phyloP scores from a whole-genome alignment of 2,113 vertebrate species.

The Todiramphus saurophagus region DNA sequence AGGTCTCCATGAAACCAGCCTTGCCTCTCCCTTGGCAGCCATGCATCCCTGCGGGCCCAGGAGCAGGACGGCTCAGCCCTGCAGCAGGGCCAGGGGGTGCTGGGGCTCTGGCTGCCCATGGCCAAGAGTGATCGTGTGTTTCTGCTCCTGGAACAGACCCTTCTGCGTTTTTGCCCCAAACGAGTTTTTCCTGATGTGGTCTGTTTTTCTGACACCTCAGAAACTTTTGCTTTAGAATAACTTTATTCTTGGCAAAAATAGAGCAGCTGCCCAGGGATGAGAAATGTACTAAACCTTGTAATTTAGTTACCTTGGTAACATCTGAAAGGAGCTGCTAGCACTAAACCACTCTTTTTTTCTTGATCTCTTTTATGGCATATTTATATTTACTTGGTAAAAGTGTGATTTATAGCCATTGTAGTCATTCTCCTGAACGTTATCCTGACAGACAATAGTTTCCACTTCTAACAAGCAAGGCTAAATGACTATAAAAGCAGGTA shows the following conservation, averaged over 20 bases:
- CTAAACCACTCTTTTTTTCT: constrained; percentile 30
- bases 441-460: not conserved
- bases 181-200: not conserved
- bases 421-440: not conserved
- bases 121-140: accelerated
- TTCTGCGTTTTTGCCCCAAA: not conserved
- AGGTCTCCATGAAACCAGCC: not conserved
- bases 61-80: accelerated
- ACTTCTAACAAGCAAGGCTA: not conserved
- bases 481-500: not conserved
- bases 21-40: not conserved
- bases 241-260: constrained; percentile 24
- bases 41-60: accelerated
- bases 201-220: not conserved
- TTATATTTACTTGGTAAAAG: constrained; percentile 25
- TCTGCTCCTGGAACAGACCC: not conserved
- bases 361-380: constrained; percentile 33
- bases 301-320: constrained; percentile 75
- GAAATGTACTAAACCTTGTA: constrained; percentile 54
- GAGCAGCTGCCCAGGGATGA: constrained; percentile 34
- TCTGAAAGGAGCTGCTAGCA: constrained; percentile 38
- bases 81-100: accelerated
- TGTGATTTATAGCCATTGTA: not conserved
- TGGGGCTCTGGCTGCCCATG: not conserved
- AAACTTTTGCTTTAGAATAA: not conserved